Evolutionary conservation across 1,140 invertebrate species (phyloP).

Genomic region (Ditylenchus dipsaci): DNA sequence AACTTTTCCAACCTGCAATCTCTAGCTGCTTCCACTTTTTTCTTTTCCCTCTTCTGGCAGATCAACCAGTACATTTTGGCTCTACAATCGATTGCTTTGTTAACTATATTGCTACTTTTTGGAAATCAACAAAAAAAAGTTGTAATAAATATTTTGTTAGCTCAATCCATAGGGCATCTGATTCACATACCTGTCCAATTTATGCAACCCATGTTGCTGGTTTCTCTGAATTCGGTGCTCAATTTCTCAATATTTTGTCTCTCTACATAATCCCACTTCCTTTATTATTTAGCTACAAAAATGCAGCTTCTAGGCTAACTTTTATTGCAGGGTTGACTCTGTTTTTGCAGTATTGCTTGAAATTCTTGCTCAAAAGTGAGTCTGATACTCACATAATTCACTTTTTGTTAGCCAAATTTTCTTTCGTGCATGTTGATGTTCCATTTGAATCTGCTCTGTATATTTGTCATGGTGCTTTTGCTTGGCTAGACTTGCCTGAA

Average conservation of each 20-base stretch:
- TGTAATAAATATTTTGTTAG: constrained; percentile 16
- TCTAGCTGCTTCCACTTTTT: constrained; percentile 55
- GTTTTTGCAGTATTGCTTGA: constrained; percentile 53
- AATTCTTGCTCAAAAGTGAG: constrained; percentile 58
- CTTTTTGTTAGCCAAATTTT: constrained; percentile 56
- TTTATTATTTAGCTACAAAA: not conserved
- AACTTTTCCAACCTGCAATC: constrained; percentile 11
- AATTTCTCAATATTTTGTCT: constrained; percentile 50
- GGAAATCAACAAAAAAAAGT: not conserved
- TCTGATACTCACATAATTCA: constrained; percentile 63
- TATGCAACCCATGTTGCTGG: constrained; percentile 61
- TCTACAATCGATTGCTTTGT: constrained; percentile 60
- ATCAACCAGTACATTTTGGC: constrained; percentile 63
- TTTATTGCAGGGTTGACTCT: constrained; percentile 47
- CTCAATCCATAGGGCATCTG: constrained; percentile 53
- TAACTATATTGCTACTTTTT: constrained; percentile 39
- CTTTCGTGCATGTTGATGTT: not conserved
- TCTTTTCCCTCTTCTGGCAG: constrained; percentile 62
- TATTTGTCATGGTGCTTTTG: constrained; percentile 62
- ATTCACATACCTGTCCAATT: constrained; percentile 59
- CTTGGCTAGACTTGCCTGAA: constrained; percentile 55
- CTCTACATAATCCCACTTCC: constrained; percentile 35
- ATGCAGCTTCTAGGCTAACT: constrained; percentile 17
- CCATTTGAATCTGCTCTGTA: constrained; percentile 63
- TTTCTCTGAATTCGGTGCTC: constrained; percentile 59